Evolutionary conservation across 2,113 vertebrate species (phyloP), one percentile per base, ranked within the genome.

Genomic region (Phainopepla nitens): DNA sequence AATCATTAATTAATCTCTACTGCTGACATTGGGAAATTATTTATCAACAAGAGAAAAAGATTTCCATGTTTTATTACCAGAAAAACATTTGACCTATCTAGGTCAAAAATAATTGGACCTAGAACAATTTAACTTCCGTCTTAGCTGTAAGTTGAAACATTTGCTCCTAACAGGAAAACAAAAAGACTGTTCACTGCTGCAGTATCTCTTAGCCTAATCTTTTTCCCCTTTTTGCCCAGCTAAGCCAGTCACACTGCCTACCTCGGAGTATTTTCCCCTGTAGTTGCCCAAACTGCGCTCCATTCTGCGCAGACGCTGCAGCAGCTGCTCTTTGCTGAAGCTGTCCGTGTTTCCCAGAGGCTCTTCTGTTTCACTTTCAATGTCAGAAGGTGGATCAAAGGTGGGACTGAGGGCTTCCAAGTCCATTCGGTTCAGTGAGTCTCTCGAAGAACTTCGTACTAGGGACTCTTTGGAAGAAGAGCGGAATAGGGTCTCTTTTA

Each of bases 291-390:
- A 97, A 78, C 99, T 99, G 56, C 98, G 98, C 56, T 99, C 99
- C 97, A 98, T 98, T 54, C 98, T 97, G 25, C 96, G 97, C 79
- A 99, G 87, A 3, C 98, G 97, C 75, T 99, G 98, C 66, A 98
- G 42, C 91, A 99, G 35, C 97, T 99, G 99, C 22, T 99, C 99
- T 94, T 98, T 99, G 82, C 96, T 98, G 60, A 99, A 97, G 36
- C 96, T 92, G 70, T 99, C 99, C 4, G 64, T 50, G 13, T 78
- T 98, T 54, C 98, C 98, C 1, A 81, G 58, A 1, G 96, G 89
- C 50, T 99, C 99, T 94, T 99, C 99, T 0, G 98, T 97, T 95
- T 99, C 99, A 5, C 99, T 99, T 97, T 99, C 99, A 45, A 99
- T 98, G 75, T 99, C 99, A 2, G 99, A 99, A 4, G 99, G 97